Percentiles rank a stretch among this genome's conserved stretches.
Conservation (phyloP, 2,797 vertebrate species). For the Pseudochirops corinnae region DNA sequence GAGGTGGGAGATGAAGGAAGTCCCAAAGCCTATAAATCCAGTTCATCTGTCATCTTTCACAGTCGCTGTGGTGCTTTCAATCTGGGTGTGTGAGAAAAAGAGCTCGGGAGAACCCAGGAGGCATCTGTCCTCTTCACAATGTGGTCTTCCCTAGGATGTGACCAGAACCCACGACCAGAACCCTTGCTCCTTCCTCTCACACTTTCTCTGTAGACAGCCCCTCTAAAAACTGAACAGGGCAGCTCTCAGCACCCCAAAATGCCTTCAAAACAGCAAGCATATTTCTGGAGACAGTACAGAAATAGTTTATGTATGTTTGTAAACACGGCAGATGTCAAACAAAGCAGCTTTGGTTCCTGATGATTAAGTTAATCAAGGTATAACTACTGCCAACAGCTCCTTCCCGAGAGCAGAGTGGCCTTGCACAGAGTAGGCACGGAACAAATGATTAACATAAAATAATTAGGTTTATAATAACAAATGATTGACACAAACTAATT, state of each 20-base stretch:
- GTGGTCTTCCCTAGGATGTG: neutral
- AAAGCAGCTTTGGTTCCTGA: neutral
- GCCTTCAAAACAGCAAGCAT: neutral
- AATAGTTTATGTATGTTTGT: neutral
- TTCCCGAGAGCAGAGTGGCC: neutral
- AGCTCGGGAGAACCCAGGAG: neutral
- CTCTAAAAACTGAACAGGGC: neutral
- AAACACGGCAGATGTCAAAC: neutral
- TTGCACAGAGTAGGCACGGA: neutral
- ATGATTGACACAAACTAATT: neutral
- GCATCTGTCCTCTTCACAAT: neutral
- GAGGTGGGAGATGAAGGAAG: neutral
- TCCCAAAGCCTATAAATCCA: neutral
- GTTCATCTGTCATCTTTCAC: neutral
- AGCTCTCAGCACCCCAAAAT: neutral
- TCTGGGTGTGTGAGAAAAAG: neutral
- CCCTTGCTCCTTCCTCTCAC: neutral
- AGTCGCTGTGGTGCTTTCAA: neutral
- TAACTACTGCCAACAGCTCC: neutral
- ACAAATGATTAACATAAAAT: neutral
- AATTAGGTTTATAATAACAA: neutral
- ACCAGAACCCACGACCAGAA: neutral
- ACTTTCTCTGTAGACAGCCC: neutral
- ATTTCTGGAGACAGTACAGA: neutral
- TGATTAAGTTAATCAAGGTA: constrained; percentile 1